A percentile compares a stretch with the other conserved stretches of the same genome.
Evolutionary conservation across 2,888 invertebrate genomes (phyloP).

Genomic region (Apotomis capreana): DNA sequence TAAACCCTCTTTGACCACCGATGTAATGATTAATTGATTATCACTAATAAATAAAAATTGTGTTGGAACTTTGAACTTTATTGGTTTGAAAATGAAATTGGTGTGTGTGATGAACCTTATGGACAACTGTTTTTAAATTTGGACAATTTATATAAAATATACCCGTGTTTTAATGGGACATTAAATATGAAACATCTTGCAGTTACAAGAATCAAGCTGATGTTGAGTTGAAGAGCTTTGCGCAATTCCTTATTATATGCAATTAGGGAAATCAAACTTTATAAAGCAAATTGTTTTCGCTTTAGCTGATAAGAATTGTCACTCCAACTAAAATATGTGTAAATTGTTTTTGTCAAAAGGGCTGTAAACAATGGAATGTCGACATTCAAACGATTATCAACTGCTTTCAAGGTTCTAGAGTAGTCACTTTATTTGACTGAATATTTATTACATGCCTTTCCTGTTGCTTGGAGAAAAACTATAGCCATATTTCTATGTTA

Average conservation of each 20-base stretch:
- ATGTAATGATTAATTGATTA: slow-evolving; percentile 73
- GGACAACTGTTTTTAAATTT: slow-evolving; percentile 44
- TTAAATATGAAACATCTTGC: slow-evolving; percentile 9
- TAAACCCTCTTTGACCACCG: slow-evolving; percentile 66
- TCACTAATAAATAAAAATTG: slow-evolving; percentile 73
- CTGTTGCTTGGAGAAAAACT: too few relatives aligned
- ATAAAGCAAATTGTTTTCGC: not conserved
- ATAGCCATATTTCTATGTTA: too few relatives aligned
- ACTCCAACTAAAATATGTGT: slow-evolving; percentile 25
- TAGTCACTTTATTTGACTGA: too few relatives aligned
- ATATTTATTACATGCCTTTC: too few relatives aligned
- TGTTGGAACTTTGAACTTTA: slow-evolving; percentile 82
- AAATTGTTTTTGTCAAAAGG: not conserved
- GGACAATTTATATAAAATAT: slow-evolving; percentile 24
- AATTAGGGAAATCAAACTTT: slow-evolving; percentile 2
- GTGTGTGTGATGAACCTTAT: slow-evolving; percentile 75
- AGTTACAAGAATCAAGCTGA: slow-evolving; percentile 24
- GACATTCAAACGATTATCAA: not conserved
- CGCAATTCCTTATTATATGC: slow-evolving; percentile 14
- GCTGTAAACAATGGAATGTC: slow-evolving; percentile 15
- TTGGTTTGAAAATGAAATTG: slow-evolving; percentile 71
- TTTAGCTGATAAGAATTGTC: slow-evolving; percentile 26
- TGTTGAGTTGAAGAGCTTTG: slow-evolving; percentile 19
- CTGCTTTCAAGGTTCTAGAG: not conserved
- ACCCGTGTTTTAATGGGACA: slow-evolving; percentile 38